Percentiles rank a stretch among this genome's conserved stretches.
phyloP scores from a whole-genome alignment of 2,888 invertebrate genomes.

The Melinaea menophilus region DNA sequence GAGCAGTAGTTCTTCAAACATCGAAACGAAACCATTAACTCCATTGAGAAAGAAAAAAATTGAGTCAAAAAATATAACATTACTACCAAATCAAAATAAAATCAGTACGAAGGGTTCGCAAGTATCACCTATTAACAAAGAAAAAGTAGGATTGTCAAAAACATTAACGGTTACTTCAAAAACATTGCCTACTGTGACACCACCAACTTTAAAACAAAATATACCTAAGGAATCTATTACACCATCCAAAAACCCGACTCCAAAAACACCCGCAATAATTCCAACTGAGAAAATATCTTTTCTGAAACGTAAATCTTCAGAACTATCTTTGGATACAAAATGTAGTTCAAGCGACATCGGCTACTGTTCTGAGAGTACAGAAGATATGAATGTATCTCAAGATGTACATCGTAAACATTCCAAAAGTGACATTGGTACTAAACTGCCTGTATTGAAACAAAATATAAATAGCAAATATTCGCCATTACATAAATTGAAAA shows the following conservation, averaged over 20 bases:
- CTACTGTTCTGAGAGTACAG: background rate
- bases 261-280: conserved; percentile 9
- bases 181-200: background rate
- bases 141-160: background rate
- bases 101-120: background rate
- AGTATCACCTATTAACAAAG: background rate
- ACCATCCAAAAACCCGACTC: background rate
- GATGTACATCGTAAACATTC: background rate
- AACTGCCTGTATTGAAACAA: conserved; percentile 18
- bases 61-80: background rate
- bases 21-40: too few relatives aligned
- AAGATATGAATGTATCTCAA: background rate
- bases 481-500: conserved; percentile 10
- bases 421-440: conserved; percentile 12
- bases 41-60: too few relatives aligned
- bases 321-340: background rate
- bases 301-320: conserved; percentile 4
- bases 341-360: background rate
- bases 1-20: too few relatives aligned
- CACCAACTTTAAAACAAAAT: background rate
- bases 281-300: background rate
- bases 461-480: conserved; percentile 13
- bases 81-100: background rate
- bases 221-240: background rate
- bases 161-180: background rate